A percentile compares a stretch with the other conserved stretches of the same genome.
Conservation (phyloP, 2,888 invertebrate genomes). For the Luperina testacea region DNA sequence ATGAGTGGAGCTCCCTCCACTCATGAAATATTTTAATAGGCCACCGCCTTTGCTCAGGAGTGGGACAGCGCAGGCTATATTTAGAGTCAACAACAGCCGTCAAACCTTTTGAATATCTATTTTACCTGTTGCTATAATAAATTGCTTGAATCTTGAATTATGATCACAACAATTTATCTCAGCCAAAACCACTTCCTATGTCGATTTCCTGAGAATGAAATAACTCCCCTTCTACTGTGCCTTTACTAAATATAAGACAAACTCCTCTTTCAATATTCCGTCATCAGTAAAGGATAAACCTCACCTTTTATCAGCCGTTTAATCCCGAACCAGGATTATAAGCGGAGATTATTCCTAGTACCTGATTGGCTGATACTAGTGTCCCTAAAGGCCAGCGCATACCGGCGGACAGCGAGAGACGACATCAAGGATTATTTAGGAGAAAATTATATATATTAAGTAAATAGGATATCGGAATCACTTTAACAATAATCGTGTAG, state of each 20-base stretch:
- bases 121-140: background rate
- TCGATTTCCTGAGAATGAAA: conserved; percentile 22
- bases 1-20: too few species aligned
- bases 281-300: conserved; percentile 26
- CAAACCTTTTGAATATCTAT: background rate
- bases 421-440: background rate
- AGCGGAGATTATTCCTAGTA: conserved; percentile 27
- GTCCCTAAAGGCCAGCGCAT: background rate
- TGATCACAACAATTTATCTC: conserved; percentile 6
- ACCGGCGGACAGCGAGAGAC: background rate
- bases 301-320: conserved; percentile 34
- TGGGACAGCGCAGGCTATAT: too few species aligned
- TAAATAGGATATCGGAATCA: background rate
- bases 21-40: too few species aligned
- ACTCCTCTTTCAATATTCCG: conserved; percentile 12
- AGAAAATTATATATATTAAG: background rate
- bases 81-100: background rate
- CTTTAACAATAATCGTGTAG: background rate
- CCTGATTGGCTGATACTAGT: conserved; percentile 16
- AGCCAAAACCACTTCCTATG: background rate
- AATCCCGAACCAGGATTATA: conserved; percentile 27
- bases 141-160: conserved; percentile 21
- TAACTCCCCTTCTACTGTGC: background rate
- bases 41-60: too few species aligned
- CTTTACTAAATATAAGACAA: conserved; percentile 8